These are phyloP conservation scores for Lasioglossum pauxillum DNA, from an alignment of 2,888 invertebrate species.

Conservation along the genomic window DNA sequence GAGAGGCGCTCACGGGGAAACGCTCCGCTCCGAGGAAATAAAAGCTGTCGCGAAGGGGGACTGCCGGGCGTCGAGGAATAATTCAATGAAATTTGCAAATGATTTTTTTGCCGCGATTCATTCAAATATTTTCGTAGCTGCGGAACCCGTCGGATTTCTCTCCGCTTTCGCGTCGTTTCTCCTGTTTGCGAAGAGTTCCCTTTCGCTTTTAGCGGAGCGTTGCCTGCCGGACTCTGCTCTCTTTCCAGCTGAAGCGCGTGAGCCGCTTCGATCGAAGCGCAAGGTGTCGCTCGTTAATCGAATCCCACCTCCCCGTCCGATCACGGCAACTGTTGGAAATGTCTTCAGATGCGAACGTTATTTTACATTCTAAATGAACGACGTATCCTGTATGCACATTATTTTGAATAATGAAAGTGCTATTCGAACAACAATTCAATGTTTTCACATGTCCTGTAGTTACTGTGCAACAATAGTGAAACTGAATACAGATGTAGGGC, in stretches of 20 bases:
- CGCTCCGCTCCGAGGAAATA: constrained; percentile 12
- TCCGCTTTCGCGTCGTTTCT: constrained; percentile 34
- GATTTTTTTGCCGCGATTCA: constrained; percentile 6
- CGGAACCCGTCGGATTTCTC: constrained; percentile 12
- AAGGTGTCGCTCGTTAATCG: constrained; percentile 40
- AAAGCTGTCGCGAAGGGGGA: constrained; percentile 26
- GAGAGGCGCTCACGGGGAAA: neutral
- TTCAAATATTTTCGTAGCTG: constrained; percentile 33
- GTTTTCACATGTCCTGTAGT: too few relatives aligned
- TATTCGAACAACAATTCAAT: too few relatives aligned
- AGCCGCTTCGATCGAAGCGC: constrained; percentile 43
- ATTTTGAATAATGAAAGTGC: too few relatives aligned
- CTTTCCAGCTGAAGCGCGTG: neutral
- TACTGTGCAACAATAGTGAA: too few relatives aligned
- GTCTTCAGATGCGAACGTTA: neutral
- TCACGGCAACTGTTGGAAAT: neutral
- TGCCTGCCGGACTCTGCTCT: neutral
- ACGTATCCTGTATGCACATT: too few relatives aligned
- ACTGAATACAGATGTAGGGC: too few relatives aligned
- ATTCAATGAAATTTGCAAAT: constrained; percentile 48
- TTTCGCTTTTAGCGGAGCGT: constrained; percentile 38
- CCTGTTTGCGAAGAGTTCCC: constrained; percentile 44
- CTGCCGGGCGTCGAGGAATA: neutral
- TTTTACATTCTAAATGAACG: too few relatives aligned
- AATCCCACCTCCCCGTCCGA: constrained; percentile 16